Percentiles rank a stretch among this genome's conserved stretches.
Conservation (phyloP, 2,113 vertebrate species). For the Heterochromis multidens region DNA sequence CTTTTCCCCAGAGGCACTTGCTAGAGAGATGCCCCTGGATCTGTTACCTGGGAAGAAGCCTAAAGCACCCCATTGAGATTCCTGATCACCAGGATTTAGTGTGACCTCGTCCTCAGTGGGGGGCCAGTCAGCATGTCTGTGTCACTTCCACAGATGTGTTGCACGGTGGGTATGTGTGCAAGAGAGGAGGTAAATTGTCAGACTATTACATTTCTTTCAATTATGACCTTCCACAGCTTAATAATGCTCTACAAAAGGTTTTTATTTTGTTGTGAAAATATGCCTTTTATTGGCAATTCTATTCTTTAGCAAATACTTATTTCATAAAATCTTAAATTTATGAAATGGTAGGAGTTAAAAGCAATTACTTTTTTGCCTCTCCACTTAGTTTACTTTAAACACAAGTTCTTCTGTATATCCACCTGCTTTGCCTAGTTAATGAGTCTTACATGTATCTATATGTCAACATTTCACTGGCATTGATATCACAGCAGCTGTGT, state of each 20-base stretch:
- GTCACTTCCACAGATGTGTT: constrained; percentile 26
- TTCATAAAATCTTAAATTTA: neutral
- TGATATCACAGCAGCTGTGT: neutral
- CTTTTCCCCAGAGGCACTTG: constrained; percentile 64
- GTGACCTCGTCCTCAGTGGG: constrained; percentile 56
- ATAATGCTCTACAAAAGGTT: neutral
- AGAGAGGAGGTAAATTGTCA: constrained; percentile 9
- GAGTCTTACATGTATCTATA: neutral
- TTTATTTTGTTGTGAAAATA: neutral
- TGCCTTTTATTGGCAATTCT: neutral
- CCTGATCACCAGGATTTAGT: constrained; percentile 52
- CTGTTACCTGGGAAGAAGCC: constrained; percentile 56
- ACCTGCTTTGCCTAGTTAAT: neutral
- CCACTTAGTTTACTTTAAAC: neutral
- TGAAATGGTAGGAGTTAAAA: neutral
- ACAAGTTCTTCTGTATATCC: neutral
- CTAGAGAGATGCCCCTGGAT: constrained; percentile 57
- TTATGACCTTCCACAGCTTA: neutral
- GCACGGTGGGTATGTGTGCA: neutral
- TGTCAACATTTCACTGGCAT: constrained; percentile 8
- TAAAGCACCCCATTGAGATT: constrained; percentile 51
- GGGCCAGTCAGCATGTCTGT: constrained; percentile 16
- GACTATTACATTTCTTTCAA: constrained; percentile 31
- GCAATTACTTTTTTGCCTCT: neutral
- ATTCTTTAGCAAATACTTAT: neutral